Percentiles rank a stretch among this genome's conserved stretches.
Conservation (phyloP, 2,113 vertebrate genomes). For the Polypterus senegalus region DNA sequence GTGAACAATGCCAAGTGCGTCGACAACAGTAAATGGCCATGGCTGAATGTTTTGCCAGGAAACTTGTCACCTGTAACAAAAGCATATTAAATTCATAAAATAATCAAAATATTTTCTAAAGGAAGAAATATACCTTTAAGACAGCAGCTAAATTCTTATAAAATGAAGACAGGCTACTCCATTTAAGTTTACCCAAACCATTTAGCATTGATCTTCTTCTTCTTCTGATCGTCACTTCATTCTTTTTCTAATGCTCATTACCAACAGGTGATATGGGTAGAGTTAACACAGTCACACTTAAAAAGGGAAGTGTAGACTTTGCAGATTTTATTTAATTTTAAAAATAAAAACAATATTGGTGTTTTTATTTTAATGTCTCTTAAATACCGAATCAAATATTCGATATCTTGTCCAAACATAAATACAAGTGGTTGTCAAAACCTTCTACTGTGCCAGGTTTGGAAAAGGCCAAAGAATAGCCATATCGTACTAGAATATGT, state of each 20-base stretch:
- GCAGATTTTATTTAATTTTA: background rate
- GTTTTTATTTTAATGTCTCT: background rate
- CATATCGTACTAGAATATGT: no score
- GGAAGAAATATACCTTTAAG: no score
- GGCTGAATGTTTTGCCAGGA: background rate
- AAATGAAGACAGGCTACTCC: no score
- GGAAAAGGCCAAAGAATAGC: no score
- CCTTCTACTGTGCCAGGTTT: background rate
- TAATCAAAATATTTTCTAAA: no score
- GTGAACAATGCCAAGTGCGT: slow-evolving; percentile 40
- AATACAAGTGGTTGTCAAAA: background rate
- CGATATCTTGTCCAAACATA: background rate
- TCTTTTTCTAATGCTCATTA: background rate
- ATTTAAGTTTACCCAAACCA: no score
- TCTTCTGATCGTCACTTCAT: no score
- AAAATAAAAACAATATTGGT: no score
- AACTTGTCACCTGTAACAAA: background rate
- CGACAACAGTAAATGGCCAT: slow-evolving; percentile 23
- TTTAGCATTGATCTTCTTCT: no score
- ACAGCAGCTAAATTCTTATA: no score
- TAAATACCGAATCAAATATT: background rate
- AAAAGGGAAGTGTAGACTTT: background rate
- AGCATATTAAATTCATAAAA: background rate
- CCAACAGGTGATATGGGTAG: background rate
- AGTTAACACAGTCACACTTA: no score